Evolutionary conservation across 2,888 invertebrate genomes (phyloP).

Genomic region (Therioaphis trifolii): DNA sequence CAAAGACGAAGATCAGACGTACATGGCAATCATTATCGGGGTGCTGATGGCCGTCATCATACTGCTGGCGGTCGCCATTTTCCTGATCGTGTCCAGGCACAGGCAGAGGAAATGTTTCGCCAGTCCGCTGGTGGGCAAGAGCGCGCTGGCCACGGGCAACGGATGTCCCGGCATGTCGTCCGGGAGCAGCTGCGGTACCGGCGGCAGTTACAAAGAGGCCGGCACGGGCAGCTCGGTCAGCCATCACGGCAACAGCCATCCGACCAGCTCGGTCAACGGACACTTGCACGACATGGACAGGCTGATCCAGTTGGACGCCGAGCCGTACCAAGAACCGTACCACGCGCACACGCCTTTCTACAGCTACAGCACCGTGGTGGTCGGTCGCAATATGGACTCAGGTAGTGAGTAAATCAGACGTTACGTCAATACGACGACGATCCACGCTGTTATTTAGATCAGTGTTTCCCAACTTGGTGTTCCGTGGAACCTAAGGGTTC

Average conservation of each 20-base stretch:
- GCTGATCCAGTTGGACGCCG: slow-evolving; percentile 75
- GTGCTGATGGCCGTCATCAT: slow-evolving; percentile 80
- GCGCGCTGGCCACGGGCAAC: slow-evolving; percentile 68
- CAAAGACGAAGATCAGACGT: slow-evolving; percentile 78
- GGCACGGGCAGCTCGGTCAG: slow-evolving; percentile 64
- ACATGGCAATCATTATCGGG: slow-evolving; percentile 83
- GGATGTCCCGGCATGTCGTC: slow-evolving; percentile 65
- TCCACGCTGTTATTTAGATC: no score
- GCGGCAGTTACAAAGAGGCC: slow-evolving; percentile 69
- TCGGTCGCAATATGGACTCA: slow-evolving; percentile 44
- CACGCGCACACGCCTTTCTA: slow-evolving; percentile 82
- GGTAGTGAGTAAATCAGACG: slow-evolving; percentile 35
- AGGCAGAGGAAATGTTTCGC: slow-evolving; percentile 80
- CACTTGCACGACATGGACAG: slow-evolving; percentile 70
- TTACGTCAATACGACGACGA: no score
- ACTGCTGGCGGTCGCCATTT: slow-evolving; percentile 77
- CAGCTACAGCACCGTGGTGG: slow-evolving; percentile 79
- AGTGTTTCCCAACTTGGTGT: no score
- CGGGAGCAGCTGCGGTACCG: slow-evolving; percentile 68
- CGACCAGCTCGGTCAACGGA: slow-evolving; percentile 28
- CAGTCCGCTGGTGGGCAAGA: slow-evolving; percentile 76
- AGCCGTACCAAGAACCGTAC: slow-evolving; percentile 80
- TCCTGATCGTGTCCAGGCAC: slow-evolving; percentile 79
- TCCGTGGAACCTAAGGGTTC: no score
- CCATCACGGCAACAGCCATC: slow-evolving; percentile 40